Evolutionary conservation across 2,113 vertebrate species (phyloP).

Genomic region (Ceyx margarethae): DNA sequence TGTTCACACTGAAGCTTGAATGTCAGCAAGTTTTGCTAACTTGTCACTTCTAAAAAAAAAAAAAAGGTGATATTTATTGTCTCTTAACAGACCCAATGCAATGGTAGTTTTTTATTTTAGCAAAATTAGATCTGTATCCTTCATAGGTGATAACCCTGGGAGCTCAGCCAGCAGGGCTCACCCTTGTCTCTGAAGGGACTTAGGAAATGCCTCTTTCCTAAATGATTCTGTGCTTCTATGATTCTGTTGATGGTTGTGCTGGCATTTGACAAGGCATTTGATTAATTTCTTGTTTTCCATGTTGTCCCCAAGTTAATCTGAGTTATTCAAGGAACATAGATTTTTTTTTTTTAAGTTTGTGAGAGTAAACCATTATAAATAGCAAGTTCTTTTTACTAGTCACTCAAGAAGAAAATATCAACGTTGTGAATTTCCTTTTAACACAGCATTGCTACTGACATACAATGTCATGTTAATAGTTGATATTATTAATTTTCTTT

Average conservation of each 20-base stretch:
- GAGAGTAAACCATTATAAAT: not conserved
- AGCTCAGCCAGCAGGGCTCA: not conserved
- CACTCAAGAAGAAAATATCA: not conserved
- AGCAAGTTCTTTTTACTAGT: not conserved
- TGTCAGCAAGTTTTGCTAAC: not conserved
- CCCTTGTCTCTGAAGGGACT: not conserved
- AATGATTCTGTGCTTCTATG: too few species aligned
- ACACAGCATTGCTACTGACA: not conserved
- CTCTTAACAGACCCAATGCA: not conserved
- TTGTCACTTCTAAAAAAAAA: not conserved
- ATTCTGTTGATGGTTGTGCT: not conserved
- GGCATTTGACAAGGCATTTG: not conserved
- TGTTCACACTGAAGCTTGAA: not conserved
- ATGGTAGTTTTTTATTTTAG: not conserved
- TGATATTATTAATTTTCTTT: not conserved
- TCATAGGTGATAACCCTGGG: not conserved
- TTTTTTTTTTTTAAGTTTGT: not conserved
- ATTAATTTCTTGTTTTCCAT: not conserved
- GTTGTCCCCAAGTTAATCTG: not conserved
- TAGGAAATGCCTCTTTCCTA: not conserved
- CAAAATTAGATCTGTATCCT: not conserved
- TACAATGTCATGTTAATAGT: not conserved
- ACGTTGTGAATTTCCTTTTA: not conserved
- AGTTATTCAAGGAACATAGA: not conserved
- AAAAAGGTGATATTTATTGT: not conserved